Evolutionary conservation across 2,888 invertebrate species (phyloP).

Genomic region (Callimorpha dominula): DNA sequence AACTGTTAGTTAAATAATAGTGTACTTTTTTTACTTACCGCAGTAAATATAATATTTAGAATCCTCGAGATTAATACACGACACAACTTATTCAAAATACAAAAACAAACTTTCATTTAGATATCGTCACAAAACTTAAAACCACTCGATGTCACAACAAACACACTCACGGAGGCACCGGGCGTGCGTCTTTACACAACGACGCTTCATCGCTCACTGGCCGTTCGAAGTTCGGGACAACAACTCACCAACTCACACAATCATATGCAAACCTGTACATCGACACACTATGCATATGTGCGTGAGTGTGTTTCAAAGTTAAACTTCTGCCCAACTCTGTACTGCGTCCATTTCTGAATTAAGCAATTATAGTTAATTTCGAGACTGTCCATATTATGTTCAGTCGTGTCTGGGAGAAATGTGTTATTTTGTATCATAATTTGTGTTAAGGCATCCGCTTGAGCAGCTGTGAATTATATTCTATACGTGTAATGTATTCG

Average conservation of each 20-base stretch:
- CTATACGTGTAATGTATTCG: conserved; percentile 61
- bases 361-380: conserved; percentile 87
- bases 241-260: conserved; percentile 43
- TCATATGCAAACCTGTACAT: conserved; percentile 4
- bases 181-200: conserved; percentile 29
- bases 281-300: conserved; percentile 5
- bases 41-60: background rate
- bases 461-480: conserved; percentile 85
- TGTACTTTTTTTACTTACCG: conserved; percentile 11
- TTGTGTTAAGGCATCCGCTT: conserved; percentile 85
- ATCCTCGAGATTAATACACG: conserved; percentile 1
- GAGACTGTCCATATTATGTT: conserved; percentile 81
- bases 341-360: conserved; percentile 73
- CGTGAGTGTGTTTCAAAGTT: conserved; percentile 28
- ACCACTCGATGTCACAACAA: conserved; percentile 50
- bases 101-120: conserved; percentile 38
- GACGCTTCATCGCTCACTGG: conserved; percentile 44
- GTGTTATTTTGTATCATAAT: conserved; percentile 86
- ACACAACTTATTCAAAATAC: background rate
- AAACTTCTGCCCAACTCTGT: conserved; percentile 46
- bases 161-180: conserved; percentile 28
- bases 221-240: conserved; percentile 31
- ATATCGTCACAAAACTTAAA: conserved; percentile 45
- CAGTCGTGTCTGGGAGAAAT: conserved; percentile 80
- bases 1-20: background rate